phyloP scores from a whole-genome alignment of 2,113 vertebrate genomes.

The Cebidichthys violaceus region DNA sequence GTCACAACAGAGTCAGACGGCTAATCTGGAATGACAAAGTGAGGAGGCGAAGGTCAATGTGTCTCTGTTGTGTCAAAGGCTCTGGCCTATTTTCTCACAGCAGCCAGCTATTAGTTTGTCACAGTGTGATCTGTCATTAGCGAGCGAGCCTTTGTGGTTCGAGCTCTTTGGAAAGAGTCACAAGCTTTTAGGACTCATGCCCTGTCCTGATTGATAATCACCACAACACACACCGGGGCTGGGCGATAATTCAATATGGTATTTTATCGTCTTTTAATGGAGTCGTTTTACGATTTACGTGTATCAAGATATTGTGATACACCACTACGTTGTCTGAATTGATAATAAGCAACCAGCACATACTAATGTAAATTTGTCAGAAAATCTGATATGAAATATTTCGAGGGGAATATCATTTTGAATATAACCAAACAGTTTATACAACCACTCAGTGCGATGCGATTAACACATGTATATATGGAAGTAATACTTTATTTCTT shows the following conservation, averaged over 20 bases:
- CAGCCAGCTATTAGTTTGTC: slow-evolving; percentile 51
- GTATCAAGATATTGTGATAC: neutral
- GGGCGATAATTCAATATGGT: too few species aligned
- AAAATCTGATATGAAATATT: too few species aligned
- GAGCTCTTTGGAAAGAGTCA: slow-evolving; percentile 46
- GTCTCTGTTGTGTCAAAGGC: slow-evolving; percentile 51
- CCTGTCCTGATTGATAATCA: slow-evolving; percentile 65
- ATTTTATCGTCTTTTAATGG: neutral
- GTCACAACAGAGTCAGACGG: slow-evolving; percentile 69
- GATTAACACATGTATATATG: too few species aligned
- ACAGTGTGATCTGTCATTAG: slow-evolving; percentile 65
- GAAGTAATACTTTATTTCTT: neutral
- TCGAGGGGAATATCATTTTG: too few species aligned
- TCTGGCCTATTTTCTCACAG: slow-evolving; percentile 60
- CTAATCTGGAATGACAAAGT: slow-evolving; percentile 60
- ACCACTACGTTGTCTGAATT: neutral
- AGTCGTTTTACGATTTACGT: neutral
- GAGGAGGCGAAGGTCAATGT: slow-evolving; percentile 61
- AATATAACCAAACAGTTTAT: too few species aligned
- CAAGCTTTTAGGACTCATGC: slow-evolving; percentile 51
- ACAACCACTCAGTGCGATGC: too few species aligned
- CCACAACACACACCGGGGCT: neutral
- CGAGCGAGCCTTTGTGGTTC: slow-evolving; percentile 49
- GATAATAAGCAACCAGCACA: too few species aligned
- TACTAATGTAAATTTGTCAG: too few species aligned